Evolutionary conservation across 1,140 invertebrate genomes (phyloP).

Genomic region (Bombus sibiricus): DNA sequence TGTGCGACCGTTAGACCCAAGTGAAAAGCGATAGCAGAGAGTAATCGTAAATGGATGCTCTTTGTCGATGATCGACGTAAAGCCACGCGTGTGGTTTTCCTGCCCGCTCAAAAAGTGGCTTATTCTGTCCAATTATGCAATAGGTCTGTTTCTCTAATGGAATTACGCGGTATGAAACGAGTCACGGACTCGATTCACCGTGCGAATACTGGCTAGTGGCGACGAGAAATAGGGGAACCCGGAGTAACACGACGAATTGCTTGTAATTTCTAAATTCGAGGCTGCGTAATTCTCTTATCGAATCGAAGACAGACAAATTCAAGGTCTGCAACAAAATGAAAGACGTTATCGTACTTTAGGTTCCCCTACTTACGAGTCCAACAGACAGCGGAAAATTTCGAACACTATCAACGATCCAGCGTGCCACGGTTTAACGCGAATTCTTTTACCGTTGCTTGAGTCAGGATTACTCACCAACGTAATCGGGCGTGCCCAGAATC

Average conservation of each 20-base stretch:
- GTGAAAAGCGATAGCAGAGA: constrained; percentile 51
- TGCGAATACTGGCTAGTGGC: not conserved
- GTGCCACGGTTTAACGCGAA: not conserved
- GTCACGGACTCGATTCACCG: not conserved
- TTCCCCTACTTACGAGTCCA: not conserved
- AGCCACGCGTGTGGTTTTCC: not conserved
- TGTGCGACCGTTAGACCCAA: constrained; percentile 37
- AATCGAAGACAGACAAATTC: not conserved
- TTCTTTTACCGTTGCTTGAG: not conserved
- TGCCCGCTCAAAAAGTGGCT: not conserved
- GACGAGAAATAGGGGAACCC: not conserved
- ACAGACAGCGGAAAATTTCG: not conserved
- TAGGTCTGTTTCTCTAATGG: constrained; percentile 49
- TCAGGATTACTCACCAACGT: constrained; percentile 89
- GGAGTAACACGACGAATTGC: not conserved
- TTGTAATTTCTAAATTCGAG: not conserved
- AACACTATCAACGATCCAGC: not conserved
- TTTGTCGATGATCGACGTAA: not conserved
- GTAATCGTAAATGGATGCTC: constrained; percentile 47
- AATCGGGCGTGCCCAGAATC: constrained; percentile 96
- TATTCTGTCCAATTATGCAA: constrained; percentile 9
- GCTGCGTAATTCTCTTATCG: not conserved
- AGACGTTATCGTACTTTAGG: no score
- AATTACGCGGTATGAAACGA: constrained; percentile 42
- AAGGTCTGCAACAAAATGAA: not conserved